These are phyloP conservation scores for Tragelaphus eurycerus DNA, from an alignment of 2,797 vertebrate species.

Conservation along the genomic window DNA sequence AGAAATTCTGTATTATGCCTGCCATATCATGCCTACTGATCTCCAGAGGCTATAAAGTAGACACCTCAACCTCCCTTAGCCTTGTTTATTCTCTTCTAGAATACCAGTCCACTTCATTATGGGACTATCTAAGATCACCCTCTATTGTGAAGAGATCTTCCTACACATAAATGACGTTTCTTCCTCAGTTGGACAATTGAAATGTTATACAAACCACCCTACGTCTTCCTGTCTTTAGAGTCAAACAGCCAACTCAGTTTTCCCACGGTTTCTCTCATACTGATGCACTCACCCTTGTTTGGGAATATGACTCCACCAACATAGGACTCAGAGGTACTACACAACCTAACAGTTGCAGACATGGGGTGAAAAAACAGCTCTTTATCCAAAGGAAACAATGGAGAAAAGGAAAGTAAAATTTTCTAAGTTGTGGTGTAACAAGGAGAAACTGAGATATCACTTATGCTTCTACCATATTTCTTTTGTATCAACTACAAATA, in stretches of 20 bases:
- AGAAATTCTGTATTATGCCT: background rate
- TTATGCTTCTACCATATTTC: slow-evolving; percentile 8
- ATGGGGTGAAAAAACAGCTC: background rate
- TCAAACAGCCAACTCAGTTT: slow-evolving; percentile 32
- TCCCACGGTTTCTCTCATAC: background rate
- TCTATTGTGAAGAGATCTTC: slow-evolving; percentile 37
- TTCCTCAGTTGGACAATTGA: slow-evolving; percentile 34
- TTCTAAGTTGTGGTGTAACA: background rate
- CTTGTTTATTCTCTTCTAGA: slow-evolving; percentile 43
- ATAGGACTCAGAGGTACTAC: background rate
- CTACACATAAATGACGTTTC: slow-evolving; percentile 18
- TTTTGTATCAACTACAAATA: background rate
- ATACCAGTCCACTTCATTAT: slow-evolving; percentile 22
- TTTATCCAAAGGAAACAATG: slow-evolving; percentile 21
- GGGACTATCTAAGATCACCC: background rate
- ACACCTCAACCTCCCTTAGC: background rate
- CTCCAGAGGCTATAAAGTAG: background rate
- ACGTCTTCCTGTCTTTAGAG: slow-evolving; percentile 38
- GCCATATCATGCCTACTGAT: background rate
- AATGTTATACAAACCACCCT: slow-evolving; percentile 44
- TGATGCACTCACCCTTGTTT: background rate
- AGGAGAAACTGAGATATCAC: slow-evolving; percentile 13
- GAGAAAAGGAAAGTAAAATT: slow-evolving; percentile 14
- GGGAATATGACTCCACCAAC: background rate
- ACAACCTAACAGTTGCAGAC: slow-evolving; percentile 29